A percentile compares a stretch with the other conserved stretches of the same genome.
Evolutionary conservation across 1,140 invertebrate species (phyloP).

Genomic region (Globodera rostochiensis): DNA sequence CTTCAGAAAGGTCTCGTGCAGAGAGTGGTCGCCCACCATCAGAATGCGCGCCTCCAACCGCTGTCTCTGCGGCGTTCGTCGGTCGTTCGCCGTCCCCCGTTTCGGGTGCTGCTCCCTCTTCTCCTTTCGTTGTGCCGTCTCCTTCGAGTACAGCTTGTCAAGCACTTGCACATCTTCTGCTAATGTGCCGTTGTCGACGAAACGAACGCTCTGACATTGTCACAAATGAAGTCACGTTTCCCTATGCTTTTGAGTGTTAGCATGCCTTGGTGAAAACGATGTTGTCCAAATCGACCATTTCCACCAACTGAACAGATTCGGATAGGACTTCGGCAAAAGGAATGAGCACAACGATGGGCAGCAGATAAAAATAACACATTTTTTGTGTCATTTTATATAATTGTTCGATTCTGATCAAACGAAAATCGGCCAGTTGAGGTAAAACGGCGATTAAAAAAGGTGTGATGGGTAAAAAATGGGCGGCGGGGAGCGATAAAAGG

Average conservation of each 20-base stretch:
- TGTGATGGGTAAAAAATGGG: neutral
- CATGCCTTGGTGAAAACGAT: constrained; percentile 8
- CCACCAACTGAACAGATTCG: constrained; percentile 1
- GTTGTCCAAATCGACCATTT: constrained; percentile 8
- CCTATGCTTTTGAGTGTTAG: neutral
- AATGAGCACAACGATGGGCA: neutral
- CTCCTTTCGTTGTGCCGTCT: constrained; percentile 19
- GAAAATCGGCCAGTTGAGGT: too few species aligned
- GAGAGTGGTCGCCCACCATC: constrained; percentile 30
- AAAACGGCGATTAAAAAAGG: too few species aligned
- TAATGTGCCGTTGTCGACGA: constrained; percentile 29
- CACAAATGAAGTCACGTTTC: too few species aligned
- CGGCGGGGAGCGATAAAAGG: neutral
- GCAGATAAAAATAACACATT: too few species aligned
- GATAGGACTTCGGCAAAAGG: neutral
- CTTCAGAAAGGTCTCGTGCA: constrained; percentile 31
- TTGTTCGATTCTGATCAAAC: too few species aligned
- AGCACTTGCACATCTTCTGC: constrained; percentile 26
- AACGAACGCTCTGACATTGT: constrained; percentile 11
- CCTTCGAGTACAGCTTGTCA: constrained; percentile 2
- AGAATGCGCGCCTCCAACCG: constrained; percentile 15
- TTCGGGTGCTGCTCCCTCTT: neutral
- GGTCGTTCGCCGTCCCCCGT: too few species aligned
- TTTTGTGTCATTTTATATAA: too few species aligned
- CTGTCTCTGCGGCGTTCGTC: too few species aligned